phyloP scores from a whole-genome alignment of 2,888 invertebrate species.

The Chrysodeixis includens region DNA sequence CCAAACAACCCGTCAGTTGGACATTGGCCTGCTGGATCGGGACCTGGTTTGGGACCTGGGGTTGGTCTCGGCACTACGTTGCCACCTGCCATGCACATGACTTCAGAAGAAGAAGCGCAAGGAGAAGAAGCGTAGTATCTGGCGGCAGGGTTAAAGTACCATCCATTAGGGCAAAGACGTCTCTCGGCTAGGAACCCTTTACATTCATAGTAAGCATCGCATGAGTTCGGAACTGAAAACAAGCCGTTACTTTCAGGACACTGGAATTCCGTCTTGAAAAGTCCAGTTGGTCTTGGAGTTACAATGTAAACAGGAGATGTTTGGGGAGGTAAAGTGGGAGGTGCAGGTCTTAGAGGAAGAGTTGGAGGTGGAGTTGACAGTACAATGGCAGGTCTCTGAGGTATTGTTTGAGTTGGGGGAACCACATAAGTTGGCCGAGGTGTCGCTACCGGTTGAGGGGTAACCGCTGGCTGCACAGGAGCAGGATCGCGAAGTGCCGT shows the following conservation, averaged over 20 bases:
- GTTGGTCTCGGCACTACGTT: constrained; percentile 75
- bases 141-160: constrained; percentile 91
- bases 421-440: no score
- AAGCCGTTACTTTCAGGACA: constrained; percentile 61
- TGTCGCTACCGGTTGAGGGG: no score
- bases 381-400: no score
- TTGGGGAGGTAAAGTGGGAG: neutral
- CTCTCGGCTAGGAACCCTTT: constrained; percentile 90
- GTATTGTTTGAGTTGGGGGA: no score
- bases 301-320: no score
- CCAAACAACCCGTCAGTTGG: constrained; percentile 70
- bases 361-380: no score
- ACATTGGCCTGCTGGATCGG: constrained; percentile 53
- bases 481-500: no score
- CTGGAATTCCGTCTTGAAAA: constrained; percentile 35
- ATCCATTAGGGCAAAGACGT: constrained; percentile 92
- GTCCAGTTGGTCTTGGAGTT: constrained; percentile 16
- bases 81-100: constrained; percentile 91
- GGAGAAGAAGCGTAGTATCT: constrained; percentile 89
- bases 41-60: no score
- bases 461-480: no score
- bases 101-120: constrained; percentile 93
- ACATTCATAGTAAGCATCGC: constrained; percentile 92
- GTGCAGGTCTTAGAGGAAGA: no score
- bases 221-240: constrained; percentile 88